Percentiles rank a stretch among this genome's conserved stretches.
Evolutionary conservation across 2,113 vertebrate species (phyloP).

Genomic region (Tamias sibiricus): DNA sequence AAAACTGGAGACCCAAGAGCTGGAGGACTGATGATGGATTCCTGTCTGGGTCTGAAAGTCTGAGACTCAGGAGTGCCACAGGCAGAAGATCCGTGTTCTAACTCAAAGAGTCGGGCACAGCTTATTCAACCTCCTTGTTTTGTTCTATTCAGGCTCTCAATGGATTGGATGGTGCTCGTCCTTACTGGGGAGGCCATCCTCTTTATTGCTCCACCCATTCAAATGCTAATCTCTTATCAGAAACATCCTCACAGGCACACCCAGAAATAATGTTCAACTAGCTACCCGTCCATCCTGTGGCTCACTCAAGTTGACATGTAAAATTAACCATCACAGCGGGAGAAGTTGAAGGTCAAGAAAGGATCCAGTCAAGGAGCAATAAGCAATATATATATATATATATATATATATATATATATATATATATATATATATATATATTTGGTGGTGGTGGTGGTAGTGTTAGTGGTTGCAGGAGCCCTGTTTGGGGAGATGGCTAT

Average conservation of each 20-base stretch:
- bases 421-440: too few species aligned
- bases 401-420: too few species aligned
- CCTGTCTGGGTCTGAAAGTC: not conserved
- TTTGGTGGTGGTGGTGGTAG: too few species aligned
- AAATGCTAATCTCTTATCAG: not conserved
- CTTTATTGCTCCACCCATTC: not conserved
- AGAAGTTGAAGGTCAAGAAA: not conserved
- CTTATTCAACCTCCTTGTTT: not conserved
- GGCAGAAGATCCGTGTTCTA: too few species aligned
- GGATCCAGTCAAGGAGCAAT: not conserved
- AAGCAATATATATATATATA: too few species aligned
- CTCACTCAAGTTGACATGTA: not conserved
- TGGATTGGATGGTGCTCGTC: not conserved
- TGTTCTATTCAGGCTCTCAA: not conserved
- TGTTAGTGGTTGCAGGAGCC: too few species aligned
- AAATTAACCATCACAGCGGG: not conserved
- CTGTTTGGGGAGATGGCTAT: too few species aligned
- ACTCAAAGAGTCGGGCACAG: not conserved
- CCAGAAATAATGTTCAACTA: not conserved
- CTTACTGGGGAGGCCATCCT: not conserved
- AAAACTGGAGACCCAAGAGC: not conserved
- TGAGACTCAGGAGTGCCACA: not conserved
- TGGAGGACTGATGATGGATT: not conserved
- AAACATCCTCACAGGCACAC: not conserved
- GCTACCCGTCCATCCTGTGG: not conserved